Base-by-base conservation (phyloP, 2,888 invertebrate species). In the Hypolimnas misippus region DNA sequence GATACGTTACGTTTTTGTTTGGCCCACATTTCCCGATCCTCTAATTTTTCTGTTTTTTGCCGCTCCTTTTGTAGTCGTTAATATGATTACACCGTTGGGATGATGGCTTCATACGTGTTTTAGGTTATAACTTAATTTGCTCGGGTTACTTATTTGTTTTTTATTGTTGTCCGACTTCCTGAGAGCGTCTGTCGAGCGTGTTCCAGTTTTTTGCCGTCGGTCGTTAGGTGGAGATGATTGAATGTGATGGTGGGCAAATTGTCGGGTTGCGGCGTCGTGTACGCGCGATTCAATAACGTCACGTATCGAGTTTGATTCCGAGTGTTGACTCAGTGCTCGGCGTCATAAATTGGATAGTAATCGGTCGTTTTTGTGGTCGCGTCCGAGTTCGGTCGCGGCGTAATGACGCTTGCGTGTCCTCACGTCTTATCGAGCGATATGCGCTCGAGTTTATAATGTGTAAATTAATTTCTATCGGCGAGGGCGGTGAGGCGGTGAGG, bases 51-150 rank as follows among this genome's bases (percentile, higher is more conserved):
- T 82, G 82, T 89, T 91, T 92, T 92, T 91, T 89, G 87, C 87
- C 85, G 85, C 83, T 85, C 84, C 90, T 91, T 92, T 91, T 91
- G 91, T 91, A 90, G 90, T 91, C 90, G 92, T 92, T 92, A 91
- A 92, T 91, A 91, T 91, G 92, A 92, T 92, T 92, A 92, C 89
- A 90, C 87, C 88, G 86, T 89, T 85, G 84, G 87, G 90, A 89
- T 91, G 92, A 91, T 91, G 89, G 91, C 92, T 92, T 91, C 90
- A 91, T 92, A 91, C 92, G 89, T 90, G 90, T 90, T 90, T 90
- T 89, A 90, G 89, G 87, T 92, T 92, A 91, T 91, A 92, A 92
- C 92, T 92, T 92, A 92, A 92, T 92, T 92, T 92, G 89, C 83
- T 81, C 85, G 86, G 82, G 82, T 86, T 84, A 83, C 83, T 87